Conservation (phyloP, 2,113 vertebrate species). For the Sturnira hondurensis region DNA sequence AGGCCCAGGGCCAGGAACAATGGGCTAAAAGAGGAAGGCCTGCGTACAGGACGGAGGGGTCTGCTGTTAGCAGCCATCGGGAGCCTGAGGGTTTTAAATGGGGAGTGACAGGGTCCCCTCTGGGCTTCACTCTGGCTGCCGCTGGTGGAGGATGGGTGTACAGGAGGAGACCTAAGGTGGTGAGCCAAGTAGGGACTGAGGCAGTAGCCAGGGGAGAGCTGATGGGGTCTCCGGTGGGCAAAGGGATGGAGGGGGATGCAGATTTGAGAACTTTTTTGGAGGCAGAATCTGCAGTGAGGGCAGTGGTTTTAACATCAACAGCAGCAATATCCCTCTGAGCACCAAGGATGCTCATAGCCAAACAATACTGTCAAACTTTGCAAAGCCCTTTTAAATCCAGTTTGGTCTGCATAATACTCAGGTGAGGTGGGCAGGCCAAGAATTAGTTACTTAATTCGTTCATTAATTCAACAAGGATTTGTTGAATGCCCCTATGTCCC, state of each 20-base stretch:
- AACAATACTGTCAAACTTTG: not conserved
- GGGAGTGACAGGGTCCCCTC: not conserved
- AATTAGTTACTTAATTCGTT: not conserved
- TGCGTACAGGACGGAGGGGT: rapidly evolving
- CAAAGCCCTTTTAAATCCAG: not conserved
- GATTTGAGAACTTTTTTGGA: not conserved
- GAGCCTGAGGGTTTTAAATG: not conserved
- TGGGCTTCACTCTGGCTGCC: not conserved
- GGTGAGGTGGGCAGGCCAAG: not conserved
- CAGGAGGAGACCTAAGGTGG: not conserved
- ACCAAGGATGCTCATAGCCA: not conserved
- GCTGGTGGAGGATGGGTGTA: not conserved
- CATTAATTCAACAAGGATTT: not conserved
- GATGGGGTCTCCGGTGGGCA: not conserved
- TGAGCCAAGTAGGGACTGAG: not conserved
- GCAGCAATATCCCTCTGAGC: rapidly evolving
- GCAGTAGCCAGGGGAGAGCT: not conserved
- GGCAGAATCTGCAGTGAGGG: not conserved
- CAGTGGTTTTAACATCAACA: rapidly evolving
- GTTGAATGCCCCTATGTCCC: not conserved
- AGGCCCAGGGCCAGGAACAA: not conserved
- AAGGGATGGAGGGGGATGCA: not conserved
- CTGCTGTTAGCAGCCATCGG: not conserved
- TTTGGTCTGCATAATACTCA: not conserved
- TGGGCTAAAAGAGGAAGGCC: not conserved